Base-by-base conservation (phyloP, 2,113 vertebrate genomes). In the Lepidothrix coronata region DNA sequence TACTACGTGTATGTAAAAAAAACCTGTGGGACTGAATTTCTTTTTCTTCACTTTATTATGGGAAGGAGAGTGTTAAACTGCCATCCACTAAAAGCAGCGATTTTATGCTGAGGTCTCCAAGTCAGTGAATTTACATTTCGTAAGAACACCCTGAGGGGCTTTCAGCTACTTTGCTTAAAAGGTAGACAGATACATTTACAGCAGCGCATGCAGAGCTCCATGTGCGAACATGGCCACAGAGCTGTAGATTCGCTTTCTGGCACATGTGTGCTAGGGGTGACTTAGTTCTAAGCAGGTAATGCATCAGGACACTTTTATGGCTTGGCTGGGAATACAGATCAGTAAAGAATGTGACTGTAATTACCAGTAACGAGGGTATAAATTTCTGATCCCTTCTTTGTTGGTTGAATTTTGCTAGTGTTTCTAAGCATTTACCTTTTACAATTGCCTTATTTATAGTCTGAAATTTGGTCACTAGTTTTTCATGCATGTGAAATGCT, bases 81-180 rank as follows among this genome's bases (percentile, higher is more conserved):
- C 48, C 81, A 95, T 67, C 39, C 85, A 52, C 66, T 78, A 93
- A 97, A 97, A 95, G 93, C 71, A 54, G n/a, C 0, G 25, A 85
- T 96, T 97, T 97, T 95, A 95, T 96, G 80, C 95, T 88, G 93
- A 98, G 79, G 89, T 97, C 86, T 98, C 95, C 71, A 91, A 93
- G 85, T 96, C 95, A 93, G 92, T 75, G 84, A 97, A 98, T 97
- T 98, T 97, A 96, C 94, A 97, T 96, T 97, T 97, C 44, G 46
- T 94, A 96, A 97, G 95, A 97, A 97, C 63, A 92, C 89, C 95
- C 97, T 79, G 44, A 96, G 93, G 96, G 85, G 84, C 76, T 97
- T 97, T 96, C 85, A 94, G 90, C 88, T 96, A 94, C 89, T 95
- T 97, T 68, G 73, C 88, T 96, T 97, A 92, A 97, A 97, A 98